phyloP scores from a whole-genome alignment of 1,140 invertebrate species.

The Saccostrea glomerata region DNA sequence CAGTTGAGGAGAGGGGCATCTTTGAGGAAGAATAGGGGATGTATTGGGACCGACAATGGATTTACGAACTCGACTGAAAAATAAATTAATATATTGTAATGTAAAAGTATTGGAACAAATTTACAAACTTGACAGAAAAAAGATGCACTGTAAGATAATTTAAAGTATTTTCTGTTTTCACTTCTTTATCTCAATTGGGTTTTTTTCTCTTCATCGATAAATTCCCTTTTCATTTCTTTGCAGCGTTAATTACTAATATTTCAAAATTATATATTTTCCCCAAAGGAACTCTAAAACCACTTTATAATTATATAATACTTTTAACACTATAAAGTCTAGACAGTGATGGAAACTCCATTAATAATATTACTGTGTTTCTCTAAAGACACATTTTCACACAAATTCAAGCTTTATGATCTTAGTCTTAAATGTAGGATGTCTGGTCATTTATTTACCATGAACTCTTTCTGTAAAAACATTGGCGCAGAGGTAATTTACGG shows the following conservation, averaged over 20 bases:
- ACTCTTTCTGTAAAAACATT: neutral
- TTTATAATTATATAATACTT: too few relatives aligned
- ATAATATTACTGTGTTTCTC: neutral
- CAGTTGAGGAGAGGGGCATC: slow-evolving; percentile 71
- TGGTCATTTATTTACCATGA: neutral
- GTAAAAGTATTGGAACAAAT: neutral
- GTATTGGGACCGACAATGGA: slow-evolving; percentile 65
- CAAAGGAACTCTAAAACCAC: too few relatives aligned
- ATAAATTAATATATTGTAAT: neutral
- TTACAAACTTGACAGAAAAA: too few relatives aligned
- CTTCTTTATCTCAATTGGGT: neutral
- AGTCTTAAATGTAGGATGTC: too few relatives aligned
- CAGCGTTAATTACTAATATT: too few relatives aligned
- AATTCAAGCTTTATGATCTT: neutral
- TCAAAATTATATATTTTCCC: too few relatives aligned
- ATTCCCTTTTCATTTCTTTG: neutral
- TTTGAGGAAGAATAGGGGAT: slow-evolving; percentile 67
- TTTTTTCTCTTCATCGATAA: neutral
- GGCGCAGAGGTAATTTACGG: neutral
- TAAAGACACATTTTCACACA: slow-evolving; percentile 54
- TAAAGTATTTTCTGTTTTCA: too few relatives aligned
- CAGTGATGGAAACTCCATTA: neutral
- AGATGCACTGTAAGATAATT: too few relatives aligned
- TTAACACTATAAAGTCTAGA: neutral
- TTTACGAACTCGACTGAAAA: slow-evolving; percentile 60